Base-by-base conservation (phyloP, 2,888 invertebrate genomes). In the Siphlonurus alternatus region DNA sequence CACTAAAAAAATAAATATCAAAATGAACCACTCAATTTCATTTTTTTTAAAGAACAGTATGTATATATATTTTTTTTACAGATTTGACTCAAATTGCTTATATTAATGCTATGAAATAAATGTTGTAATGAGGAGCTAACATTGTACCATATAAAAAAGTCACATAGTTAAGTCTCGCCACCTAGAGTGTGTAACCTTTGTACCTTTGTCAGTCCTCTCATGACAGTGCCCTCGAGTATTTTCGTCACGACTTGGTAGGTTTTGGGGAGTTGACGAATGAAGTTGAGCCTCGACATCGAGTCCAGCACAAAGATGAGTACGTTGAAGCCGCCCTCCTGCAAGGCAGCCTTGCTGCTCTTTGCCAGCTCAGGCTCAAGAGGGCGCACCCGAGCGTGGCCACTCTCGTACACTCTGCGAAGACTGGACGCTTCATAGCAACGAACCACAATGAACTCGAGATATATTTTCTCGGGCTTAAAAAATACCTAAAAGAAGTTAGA, bases 241-340 rank as follows among this genome's bases (percentile, higher is more conserved):
- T 71, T 66, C 2, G 69, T 68, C 10, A 76, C 69, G 62, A 71
- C 71, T 7, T 67, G 62, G 61, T 73, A 69, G 0, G 76, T 74
- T 53, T 68, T 69, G 0, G 73, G 72, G 67, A 76, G 70, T 64
- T 75, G 75, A 0, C 76, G 70, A 59, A 74, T 71, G 64, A 75
- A 74, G 66, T 76, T 75, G 25, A 76, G 70, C 7, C 76, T 68
- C 1, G 76, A 77, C 65, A 76, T 71, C 0, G 76, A 75, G 67
- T 76, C 76, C 23, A 76, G 70, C 1, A 76, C 76, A 20, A 77
- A 68, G 68, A 76, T 72, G 7, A 75, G 67, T 1, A 76, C 72
- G 63, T 74, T 74, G 1, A 66, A 66, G 23, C 51, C 51, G 61
- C 60, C 53, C 18, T 18, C 2, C 25, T 61, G 2, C 7, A 10